Base-by-base conservation (phyloP, 2,113 vertebrate genomes). In the Callopanchax toddi region DNA sequence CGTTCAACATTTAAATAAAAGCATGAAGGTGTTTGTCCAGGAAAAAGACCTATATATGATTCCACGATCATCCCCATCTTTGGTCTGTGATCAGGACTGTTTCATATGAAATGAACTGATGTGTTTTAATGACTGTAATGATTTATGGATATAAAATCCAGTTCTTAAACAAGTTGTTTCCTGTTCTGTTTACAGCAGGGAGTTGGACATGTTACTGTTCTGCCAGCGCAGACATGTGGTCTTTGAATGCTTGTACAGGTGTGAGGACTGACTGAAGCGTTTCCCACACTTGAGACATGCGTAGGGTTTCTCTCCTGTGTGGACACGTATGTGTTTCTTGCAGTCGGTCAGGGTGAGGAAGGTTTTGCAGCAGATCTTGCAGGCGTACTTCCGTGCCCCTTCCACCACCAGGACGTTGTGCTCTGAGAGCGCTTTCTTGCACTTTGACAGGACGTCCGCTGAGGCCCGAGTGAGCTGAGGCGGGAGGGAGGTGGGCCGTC, bases 321-420 rank as follows among this genome's bases (percentile, higher is more conserved):
- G 97, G 7, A 99, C 97, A 0, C 96, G 92, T 84, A 99, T 99
- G 89, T 99, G 97, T 77, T 99, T 99, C 93, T 99, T 99, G 87
- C 97, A 98, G 89, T 98, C 97, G 0, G 97, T 98, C 58, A 99
- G 78, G 17, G 97, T 99, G 80, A 99, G 87, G 68, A 99, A 99
- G 7, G 96, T 98, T 90, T 98, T 99, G 81, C 97, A 99, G 93
- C 97, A 99, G 90, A 98, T 98, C 87, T 96, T 97, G 83, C 97
- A 98, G 8, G 97, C 97, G 0, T 99, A 99, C 75, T 99, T 99
- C 29, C 97, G 95, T 0, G 96, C 97, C 0, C 97, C 97, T 78
- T 98, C 97, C 1, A 99, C 97, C 42, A 98, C 97, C 88, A 98
- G 79, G 57, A 98, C 97, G 0, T 99, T 99, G 79, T 98, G 97